phyloP scores from a whole-genome alignment of 2,113 vertebrate species.

The Hystrix cristata region DNA sequence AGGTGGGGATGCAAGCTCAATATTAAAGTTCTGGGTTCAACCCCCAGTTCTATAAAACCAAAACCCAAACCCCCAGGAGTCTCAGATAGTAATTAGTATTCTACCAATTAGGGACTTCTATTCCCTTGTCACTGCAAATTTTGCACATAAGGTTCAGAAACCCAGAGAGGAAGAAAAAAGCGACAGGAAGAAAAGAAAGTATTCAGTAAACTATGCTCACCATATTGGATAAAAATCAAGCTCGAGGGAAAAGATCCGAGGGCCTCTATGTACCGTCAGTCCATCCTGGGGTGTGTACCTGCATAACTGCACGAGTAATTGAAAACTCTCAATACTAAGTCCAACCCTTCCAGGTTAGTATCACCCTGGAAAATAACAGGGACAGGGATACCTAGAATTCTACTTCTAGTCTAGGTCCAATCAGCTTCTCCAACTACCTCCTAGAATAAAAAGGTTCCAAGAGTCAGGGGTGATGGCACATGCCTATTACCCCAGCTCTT shows the following conservation, averaged over 20 bases:
- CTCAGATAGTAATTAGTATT: neutral
- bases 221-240: neutral
- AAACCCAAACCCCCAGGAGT: neutral
- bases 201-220: neutral
- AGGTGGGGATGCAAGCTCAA: neutral
- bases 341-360: neutral
- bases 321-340: neutral
- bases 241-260: neutral
- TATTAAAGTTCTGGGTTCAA: neutral
- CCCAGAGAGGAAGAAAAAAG: fast-evolving
- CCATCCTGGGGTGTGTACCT: neutral
- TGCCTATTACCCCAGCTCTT: neutral
- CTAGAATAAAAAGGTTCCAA: neutral
- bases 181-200: neutral
- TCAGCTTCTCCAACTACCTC: neutral
- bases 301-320: neutral
- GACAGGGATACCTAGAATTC: neutral
- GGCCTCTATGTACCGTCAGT: neutral
- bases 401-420: neutral
- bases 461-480: neutral
- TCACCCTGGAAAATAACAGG: neutral
- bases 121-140: neutral
- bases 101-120: neutral
- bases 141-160: neutral
- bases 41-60: neutral